Percentiles rank a stretch among this genome's conserved stretches.
These are phyloP conservation scores for Sanderia malayensis DNA, from an alignment of 30 jellyfish, hydroid and myxozoan species.

Conservation along the genomic window DNA sequence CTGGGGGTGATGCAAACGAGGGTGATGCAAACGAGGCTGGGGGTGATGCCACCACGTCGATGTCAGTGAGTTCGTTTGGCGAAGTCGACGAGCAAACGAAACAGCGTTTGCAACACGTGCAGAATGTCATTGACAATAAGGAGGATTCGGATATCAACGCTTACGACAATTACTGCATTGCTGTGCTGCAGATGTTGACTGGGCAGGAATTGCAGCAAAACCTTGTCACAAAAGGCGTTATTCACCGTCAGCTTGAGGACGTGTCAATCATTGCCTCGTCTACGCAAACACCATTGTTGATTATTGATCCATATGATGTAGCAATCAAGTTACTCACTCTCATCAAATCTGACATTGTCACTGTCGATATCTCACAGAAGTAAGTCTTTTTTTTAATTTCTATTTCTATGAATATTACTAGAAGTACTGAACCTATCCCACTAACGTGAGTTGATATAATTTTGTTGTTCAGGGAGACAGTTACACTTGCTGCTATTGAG, in stretches of 20 bases:
- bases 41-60: not conserved
- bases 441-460: not conserved
- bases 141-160: conserved; percentile 7
- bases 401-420: no score
- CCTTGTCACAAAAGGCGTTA: conserved; percentile 51
- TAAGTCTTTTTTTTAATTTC: conserved; percentile 14
- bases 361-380: conserved; percentile 50
- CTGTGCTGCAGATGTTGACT: conserved; percentile 31
- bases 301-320: conserved; percentile 61
- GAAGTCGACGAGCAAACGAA: not conserved
- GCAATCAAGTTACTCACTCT: conserved; percentile 21
- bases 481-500: conserved; percentile 32
- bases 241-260: conserved; percentile 56
- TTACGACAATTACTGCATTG: conserved; percentile 30
- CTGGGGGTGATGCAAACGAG: not conserved
- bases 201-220: conserved; percentile 39
- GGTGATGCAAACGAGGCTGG: not conserved
- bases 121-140: conserved; percentile 16
- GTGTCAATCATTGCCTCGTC: conserved; percentile 44
- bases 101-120: conserved; percentile 23
- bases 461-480: conserved; percentile 28
- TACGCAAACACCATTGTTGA: conserved; percentile 36
- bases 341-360: conserved; percentile 35
- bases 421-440: no score
- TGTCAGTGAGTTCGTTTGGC: not conserved